Conservation (phyloP, 2,113 vertebrate species). For the Galbula dea region DNA sequence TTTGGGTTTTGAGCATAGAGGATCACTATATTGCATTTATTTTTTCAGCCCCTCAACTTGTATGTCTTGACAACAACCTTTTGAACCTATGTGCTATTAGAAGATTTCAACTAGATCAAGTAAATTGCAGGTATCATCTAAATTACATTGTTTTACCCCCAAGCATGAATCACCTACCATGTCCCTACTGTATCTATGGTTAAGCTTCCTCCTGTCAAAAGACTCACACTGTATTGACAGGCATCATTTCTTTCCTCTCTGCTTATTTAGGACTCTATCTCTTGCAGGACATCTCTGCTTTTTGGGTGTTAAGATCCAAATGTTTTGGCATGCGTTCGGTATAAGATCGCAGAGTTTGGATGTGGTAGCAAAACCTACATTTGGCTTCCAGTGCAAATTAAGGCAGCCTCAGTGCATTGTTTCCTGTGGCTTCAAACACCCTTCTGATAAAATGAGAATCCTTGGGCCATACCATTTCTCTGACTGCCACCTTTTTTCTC, state of each 20-base stretch:
- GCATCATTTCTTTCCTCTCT: not conserved
- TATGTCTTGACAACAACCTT: not conserved
- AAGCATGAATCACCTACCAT: not conserved
- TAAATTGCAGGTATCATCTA: not conserved
- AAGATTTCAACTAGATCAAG: not conserved
- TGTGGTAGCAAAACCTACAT: not conserved
- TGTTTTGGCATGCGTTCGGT: not conserved
- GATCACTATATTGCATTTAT: not conserved
- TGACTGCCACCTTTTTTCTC: not conserved
- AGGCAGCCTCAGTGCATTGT: not conserved
- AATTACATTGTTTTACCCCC: not conserved
- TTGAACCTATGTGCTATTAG: not conserved
- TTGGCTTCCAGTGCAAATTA: not conserved
- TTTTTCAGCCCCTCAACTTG: not conserved
- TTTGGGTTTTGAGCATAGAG: not conserved
- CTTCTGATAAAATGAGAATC: not conserved
- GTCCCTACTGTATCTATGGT: not conserved
- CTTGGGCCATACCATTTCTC: not conserved
- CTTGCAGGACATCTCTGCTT: not conserved
- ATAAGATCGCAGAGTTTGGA: not conserved
- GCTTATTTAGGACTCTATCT: not conserved
- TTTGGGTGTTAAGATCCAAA: not conserved
- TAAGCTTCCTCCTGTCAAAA: not conserved
- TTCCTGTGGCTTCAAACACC: not conserved
- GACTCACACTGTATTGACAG: not conserved